Conservation (phyloP, 2,113 vertebrate genomes). For the Argyrosomus japonicus region DNA sequence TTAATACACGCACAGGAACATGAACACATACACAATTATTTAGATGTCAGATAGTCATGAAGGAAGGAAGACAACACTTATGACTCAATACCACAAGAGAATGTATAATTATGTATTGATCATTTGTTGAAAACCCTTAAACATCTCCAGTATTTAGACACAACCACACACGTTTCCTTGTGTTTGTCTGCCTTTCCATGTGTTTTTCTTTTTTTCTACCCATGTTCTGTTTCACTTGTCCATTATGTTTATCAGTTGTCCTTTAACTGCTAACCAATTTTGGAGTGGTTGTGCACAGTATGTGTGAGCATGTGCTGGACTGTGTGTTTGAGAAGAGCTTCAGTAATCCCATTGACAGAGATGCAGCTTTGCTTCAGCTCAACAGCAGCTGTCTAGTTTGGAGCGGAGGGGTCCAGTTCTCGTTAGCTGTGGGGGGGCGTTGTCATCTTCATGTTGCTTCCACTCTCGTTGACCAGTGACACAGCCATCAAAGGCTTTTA, state of each 20-base stretch:
- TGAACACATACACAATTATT: neutral
- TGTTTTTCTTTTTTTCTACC: neutral
- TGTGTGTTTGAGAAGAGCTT: conserved; percentile 44
- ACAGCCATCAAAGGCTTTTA: conserved; percentile 21
- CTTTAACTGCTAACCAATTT: neutral
- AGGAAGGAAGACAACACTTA: neutral
- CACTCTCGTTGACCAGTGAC: conserved; percentile 17
- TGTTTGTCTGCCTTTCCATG: neutral
- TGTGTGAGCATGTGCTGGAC: conserved; percentile 36
- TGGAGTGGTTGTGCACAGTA: neutral
- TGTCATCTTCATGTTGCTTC: conserved; percentile 12
- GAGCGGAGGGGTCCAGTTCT: conserved; percentile 43
- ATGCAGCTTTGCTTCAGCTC: conserved; percentile 71
- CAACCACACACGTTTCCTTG: neutral
- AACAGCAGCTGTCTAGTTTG: conserved; percentile 74
- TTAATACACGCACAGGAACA: no score
- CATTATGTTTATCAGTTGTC: neutral
- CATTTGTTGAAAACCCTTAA: neutral
- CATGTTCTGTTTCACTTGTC: neutral
- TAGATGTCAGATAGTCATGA: neutral
- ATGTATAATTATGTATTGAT: neutral
- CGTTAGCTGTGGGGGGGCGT: neutral
- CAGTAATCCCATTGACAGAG: conserved; percentile 73
- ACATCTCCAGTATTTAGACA: neutral
- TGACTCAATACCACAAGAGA: neutral